Base-by-base conservation (phyloP, 1,140 invertebrate genomes). In the Spodoptera litura region DNA sequence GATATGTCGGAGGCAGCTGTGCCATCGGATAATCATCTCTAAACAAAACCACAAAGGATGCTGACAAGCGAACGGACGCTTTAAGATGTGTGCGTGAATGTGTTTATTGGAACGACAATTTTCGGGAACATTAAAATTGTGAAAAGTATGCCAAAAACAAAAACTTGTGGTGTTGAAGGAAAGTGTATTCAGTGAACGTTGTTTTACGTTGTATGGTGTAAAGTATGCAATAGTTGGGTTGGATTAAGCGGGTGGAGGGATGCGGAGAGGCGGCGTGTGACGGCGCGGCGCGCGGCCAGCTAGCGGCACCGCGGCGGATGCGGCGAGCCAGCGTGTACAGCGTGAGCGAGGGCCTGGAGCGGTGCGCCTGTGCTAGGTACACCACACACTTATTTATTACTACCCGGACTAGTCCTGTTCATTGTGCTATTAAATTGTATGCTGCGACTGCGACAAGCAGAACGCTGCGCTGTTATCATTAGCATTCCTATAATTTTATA, bases 311-410 rank as follows among this genome's bases (percentile, higher is more conserved):
- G 61, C 35, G 79, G 83, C 89, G 89, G 81, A 94, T 94, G 92
- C 90, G 91, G 87, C 90, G 92, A 78, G 90, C 88, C 81, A 93
- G 93, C 80, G 90, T 93, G 70, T 94, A 93, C 84, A 94, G 93
- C 76, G 91, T 93, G 76, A 88, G 91, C 87, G 93, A 93, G 84
- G 91, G 91, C 55, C 86, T 94, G 88, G 93, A 93, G 89, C 88
- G 93, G 89, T 94, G 93, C 87, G 87, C 88, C 81, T 93, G 91
- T 85, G 83, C 89, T 83, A 92, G 93, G 91, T 93, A 70, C 66
- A 4, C 66, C 27, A 27, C 6, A 70, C 44, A 64, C 35, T 49
- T 55, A n/a, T 15, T 55, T 44, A 44, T 44, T 44, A 44, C 38
- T 44, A 44, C 9, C 38, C 38, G 4, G 38, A 44, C 5, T 44